Evolutionary conservation across 2,113 vertebrate species (phyloP).

Genomic region (Daubentonia madagascariensis): DNA sequence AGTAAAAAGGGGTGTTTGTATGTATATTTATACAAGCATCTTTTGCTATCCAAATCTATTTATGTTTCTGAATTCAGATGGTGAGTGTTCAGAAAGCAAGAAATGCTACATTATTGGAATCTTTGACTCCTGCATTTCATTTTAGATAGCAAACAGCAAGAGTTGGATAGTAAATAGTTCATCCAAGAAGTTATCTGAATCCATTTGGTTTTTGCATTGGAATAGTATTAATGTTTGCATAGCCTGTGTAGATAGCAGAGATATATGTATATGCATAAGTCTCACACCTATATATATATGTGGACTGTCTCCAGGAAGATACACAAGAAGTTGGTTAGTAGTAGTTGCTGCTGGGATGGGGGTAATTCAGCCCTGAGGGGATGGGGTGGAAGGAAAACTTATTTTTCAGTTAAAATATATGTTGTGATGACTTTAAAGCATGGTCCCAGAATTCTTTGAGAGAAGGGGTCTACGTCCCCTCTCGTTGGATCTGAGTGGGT

Average conservation of each 20-base stretch:
- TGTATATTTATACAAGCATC: not conserved
- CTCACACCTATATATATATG: accelerated
- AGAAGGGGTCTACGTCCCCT: not conserved
- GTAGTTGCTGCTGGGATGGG: not conserved
- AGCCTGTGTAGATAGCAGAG: not conserved
- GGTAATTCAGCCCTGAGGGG: not conserved
- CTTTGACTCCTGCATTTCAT: not conserved
- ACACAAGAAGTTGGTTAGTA: not conserved
- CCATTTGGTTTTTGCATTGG: not conserved
- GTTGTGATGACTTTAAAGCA: not conserved
- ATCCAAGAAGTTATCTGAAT: not conserved
- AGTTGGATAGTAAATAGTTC: not conserved
- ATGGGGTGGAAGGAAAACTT: not conserved
- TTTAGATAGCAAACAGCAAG: not conserved
- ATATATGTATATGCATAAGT: not conserved
- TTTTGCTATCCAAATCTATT: not conserved
- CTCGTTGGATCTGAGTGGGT: not conserved
- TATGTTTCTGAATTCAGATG: not conserved
- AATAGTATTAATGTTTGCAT: not conserved
- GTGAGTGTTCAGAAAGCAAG: not conserved
- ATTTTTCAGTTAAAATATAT: not conserved
- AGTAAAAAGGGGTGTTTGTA: not conserved
- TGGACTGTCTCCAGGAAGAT: not conserved
- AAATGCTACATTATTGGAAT: not conserved
- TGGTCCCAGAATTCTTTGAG: not conserved